Evolutionary conservation across 2,888 invertebrate genomes (phyloP), one percentile per base, ranked within the genome.

Genomic region (Podotricha telesiphe): DNA sequence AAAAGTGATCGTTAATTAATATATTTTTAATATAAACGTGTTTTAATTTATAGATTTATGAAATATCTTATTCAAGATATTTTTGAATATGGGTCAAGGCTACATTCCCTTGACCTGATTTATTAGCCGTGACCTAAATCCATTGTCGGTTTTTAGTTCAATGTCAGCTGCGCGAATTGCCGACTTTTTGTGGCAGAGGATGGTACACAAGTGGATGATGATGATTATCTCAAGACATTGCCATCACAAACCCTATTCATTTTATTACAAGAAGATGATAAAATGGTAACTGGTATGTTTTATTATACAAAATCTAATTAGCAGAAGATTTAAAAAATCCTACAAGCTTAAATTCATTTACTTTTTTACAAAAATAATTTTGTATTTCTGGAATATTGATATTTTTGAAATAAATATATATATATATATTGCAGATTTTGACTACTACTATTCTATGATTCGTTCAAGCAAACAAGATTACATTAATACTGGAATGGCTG

Each of bases 161-260:
- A 89, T 86, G 90, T 91, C 85, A 87, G 84, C 73, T 85, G 91
- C 81, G 85, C 87, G 73, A 87, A 87, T 58, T 93, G 94, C 78
- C 89, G 93, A 68, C 86, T 95, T 48, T 94, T 90, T 82, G 90
- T 95, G 72, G 94, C 95, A 22, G 91, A 93, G 75, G 96, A 96
- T 86, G 96, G 96, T 63, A 95, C 96, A 40, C 91, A 94, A 76
- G 94, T 96, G 19, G 94, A 95, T 55, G 96, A 95, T 77, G 96
- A 97, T 76, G 96, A 96, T 42, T 97, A 97, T 83, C 95, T 97
- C 78, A 87, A 92, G 73, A 96, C 96, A 0, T 81, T 97, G 65
- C 95, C 96, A 61, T 88, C 96, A 0, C 97, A 97, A 84, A 96
- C 96, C 0, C 91, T 96, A 17, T 94, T 97, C 68, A 95, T 97